Evolutionary conservation across 2,888 invertebrate genomes (phyloP).

Genomic region (Philereme transversata): DNA sequence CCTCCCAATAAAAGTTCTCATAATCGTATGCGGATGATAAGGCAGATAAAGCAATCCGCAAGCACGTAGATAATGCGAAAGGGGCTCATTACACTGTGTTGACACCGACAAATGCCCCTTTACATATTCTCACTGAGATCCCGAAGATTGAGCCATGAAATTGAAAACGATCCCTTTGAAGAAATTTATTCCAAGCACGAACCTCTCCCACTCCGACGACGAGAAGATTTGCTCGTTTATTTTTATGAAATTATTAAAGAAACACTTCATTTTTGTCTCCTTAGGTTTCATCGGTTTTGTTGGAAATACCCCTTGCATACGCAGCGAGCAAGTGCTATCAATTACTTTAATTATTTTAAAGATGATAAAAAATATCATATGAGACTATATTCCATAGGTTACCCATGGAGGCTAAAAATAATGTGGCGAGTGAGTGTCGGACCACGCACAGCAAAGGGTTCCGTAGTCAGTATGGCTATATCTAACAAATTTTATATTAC

Average conservation of each 20-base stretch:
- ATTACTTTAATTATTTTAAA: too few relatives aligned
- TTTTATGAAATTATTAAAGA: constrained; percentile 82
- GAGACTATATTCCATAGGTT: too few relatives aligned
- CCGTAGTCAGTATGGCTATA: too few relatives aligned
- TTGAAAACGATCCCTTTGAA: constrained; percentile 83
- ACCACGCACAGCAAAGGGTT: too few relatives aligned
- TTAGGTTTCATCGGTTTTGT: constrained; percentile 28
- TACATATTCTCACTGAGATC: constrained; percentile 81
- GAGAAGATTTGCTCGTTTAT: constrained; percentile 82
- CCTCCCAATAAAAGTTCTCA: constrained; percentile 15
- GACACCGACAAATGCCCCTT: constrained; percentile 83
- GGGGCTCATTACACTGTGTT: constrained; percentile 80
- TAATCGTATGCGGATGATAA: constrained; percentile 33
- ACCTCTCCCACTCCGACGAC: constrained; percentile 75
- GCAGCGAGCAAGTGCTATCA: background rate
- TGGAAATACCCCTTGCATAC: background rate
- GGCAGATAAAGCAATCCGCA: constrained; percentile 54
- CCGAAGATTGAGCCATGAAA: constrained; percentile 84
- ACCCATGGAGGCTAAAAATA: too few relatives aligned
- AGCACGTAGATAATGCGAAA: constrained; percentile 73
- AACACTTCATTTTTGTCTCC: constrained; percentile 68
- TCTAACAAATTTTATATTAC: too few relatives aligned
- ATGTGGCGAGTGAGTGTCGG: too few relatives aligned
- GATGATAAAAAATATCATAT: too few relatives aligned
- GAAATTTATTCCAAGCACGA: constrained; percentile 83